phyloP scores from a whole-genome alignment of 2,797 vertebrate genomes.

The Takifugu ocellatus region DNA sequence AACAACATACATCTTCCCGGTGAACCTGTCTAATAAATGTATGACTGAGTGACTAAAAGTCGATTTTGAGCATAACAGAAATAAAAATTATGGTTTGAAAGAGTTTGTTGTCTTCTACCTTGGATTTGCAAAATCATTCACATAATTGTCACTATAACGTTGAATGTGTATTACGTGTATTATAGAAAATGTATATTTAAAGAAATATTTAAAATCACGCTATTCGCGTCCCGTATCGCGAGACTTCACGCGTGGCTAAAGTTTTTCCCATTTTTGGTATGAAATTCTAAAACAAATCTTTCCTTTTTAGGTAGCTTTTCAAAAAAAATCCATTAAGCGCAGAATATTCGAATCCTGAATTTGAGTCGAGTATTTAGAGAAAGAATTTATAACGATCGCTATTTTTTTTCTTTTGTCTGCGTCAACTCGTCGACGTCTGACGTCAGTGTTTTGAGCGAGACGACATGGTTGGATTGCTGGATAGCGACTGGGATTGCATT shows the following conservation, averaged over 20 bases:
- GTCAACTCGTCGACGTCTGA: conserved; percentile 24
- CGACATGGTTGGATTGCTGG: conserved; percentile 54
- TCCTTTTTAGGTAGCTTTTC: neutral
- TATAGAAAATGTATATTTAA: too few species aligned
- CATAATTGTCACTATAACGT: too few species aligned
- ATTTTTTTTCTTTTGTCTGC: neutral
- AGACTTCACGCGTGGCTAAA: conserved; percentile 8
- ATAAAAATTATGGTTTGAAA: too few species aligned
- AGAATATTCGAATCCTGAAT: too few species aligned
- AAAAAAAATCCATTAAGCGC: neutral
- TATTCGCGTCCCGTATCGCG: conserved; percentile 30
- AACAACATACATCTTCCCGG: too few species aligned
- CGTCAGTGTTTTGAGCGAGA: conserved; percentile 73
- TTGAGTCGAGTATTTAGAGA: too few species aligned
- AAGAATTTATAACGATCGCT: neutral
- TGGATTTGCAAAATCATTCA: too few species aligned
- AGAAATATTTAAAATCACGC: neutral
- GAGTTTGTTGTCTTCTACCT: too few species aligned
- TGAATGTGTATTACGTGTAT: too few species aligned
- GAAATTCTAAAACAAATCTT: neutral
- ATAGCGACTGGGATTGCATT: conserved; percentile 41
- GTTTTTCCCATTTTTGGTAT: conserved; percentile 22
- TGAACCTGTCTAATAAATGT: too few species aligned
- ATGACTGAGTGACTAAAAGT: too few species aligned
- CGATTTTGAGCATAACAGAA: too few species aligned